Base-by-base conservation (phyloP, 1,140 invertebrate genomes). In the Marisa cornuarietis region DNA sequence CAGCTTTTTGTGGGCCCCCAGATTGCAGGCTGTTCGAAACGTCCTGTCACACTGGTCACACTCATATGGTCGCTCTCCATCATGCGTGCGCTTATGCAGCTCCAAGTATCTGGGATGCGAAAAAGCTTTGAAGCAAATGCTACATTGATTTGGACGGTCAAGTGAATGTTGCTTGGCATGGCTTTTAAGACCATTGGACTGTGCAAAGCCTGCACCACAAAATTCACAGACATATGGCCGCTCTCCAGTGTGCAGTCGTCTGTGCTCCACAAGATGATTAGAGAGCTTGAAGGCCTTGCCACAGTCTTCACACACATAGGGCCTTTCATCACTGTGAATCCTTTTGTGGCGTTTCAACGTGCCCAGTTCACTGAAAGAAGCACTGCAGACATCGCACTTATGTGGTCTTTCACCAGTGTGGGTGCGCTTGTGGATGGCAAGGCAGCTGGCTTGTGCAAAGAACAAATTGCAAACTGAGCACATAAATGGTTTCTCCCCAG, bases 331-430 rank as follows among this genome's bases (percentile, higher is more conserved):
- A 87, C 97, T 97, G 90, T 99, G 97, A 3, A 97, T 98, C 91
- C 98, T 96, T 97, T 98, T 98, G 91, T 99, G 98, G 91, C 99
- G 98, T 0, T 96, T 98, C 18, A 99, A 92, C 89, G 99, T 99
- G 92, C 99, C 99, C 71, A 98, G 93, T 92, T 99, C 97, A 87
- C 98, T 96, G 90, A 99, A 99, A 0, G 96, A 96, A 89, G 98
- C 97, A 87, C 96, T 96, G 92, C 97, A 99, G 58, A 98, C 95
- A 82, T 93, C 94, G 90, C 97, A 99, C 89, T 98, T 98, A 93
- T 96, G 98, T 0, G 97, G 97, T 87, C 99, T 99, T 89, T 97
- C 97, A 0, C 97, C 97, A 11, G 87, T 95, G 90, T 99, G 98
- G 81, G 99, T 99, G n/a, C 97, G 92, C 0, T 96, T 95, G 88